Conservation (phyloP, 2,888 invertebrate species). For the Caenorhabditis zanzibari region DNA sequence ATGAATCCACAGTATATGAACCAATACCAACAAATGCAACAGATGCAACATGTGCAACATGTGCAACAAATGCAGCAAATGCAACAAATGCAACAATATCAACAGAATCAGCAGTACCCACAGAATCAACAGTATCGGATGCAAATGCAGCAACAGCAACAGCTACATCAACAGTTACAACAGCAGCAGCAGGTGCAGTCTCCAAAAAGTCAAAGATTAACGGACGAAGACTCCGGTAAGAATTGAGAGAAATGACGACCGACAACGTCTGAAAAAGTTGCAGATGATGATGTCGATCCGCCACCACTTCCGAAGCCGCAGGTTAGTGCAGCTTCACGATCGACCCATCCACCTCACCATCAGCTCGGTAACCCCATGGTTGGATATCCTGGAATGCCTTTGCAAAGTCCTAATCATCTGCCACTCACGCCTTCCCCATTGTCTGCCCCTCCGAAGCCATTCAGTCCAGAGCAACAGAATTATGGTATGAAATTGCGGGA, state of each 20-base stretch:
- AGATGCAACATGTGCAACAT: conserved; percentile 47
- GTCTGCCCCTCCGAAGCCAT: conserved; percentile 55
- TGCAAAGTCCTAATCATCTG: conserved; percentile 54
- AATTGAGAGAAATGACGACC: neutral
- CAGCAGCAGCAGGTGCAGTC: conserved; percentile 40
- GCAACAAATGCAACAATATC: conserved; percentile 39
- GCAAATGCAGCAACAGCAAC: conserved; percentile 34
- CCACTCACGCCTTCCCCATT: conserved; percentile 59
- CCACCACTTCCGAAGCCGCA: conserved; percentile 68
- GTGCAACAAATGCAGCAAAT: conserved; percentile 34
- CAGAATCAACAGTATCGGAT: conserved; percentile 43
- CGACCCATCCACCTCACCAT: conserved; percentile 18
- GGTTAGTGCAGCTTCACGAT: conserved; percentile 16
- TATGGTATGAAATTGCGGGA: conserved; percentile 48
- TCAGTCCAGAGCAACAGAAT: conserved; percentile 48
- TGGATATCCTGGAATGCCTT: conserved; percentile 56
- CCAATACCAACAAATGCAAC: conserved; percentile 43
- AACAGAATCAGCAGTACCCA: conserved; percentile 41
- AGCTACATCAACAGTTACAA: conserved; percentile 30
- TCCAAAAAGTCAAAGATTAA: conserved; percentile 18
- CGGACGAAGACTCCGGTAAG: conserved; percentile 55
- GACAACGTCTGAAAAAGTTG: conserved; percentile 20
- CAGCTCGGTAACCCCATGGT: conserved; percentile 53
- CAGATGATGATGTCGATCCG: conserved; percentile 71
- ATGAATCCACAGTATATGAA: conserved; percentile 39